Evolutionary conservation across 2,797 vertebrate species (phyloP), one percentile per base, ranked within the genome.

Genomic region (Neosilurus hyrtlii): DNA sequence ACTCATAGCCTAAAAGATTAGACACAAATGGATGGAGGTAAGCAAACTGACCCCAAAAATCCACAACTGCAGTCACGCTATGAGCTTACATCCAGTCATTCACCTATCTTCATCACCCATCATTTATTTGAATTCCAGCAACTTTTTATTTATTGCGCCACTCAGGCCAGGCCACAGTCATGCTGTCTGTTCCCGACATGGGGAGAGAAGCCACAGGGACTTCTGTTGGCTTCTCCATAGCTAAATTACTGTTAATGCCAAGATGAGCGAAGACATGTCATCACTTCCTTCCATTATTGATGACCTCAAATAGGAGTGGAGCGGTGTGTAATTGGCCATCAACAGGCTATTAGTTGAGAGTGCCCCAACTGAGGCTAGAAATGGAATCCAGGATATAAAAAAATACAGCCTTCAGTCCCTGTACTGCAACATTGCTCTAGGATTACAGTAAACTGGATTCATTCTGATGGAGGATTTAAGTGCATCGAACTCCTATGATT

Each of bases 231-330:
- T 82, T 80, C 43, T 62, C 68, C 76, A 72, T 62, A 20, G 59
- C 78, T 83, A 77, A 88, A 88, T 89, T 84, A 87, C 86, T 86
- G 88, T 83, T 90, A 90, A 91, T 90, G 85, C 91, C 88, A 83
- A 49, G 73, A 87, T 87, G 85, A 86, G 86, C 81, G 86, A 87
- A 90, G 85, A 84, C 87, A 88, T 88, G 87, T 85, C 88, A 89
- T 90, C 84, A 79, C 88, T 87, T 87, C n/a, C 89, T n/a, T 88
- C 90, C 89, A 82, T 89, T 86, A 84, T 81, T 88, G 88, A 90
- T 89, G 89, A 91, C 84, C 86, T 89, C 83, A 87, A 61, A 87
- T 79, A 88, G 76, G 75, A 85, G 86, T 86, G 86, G 84, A 86
- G 62, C 74, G 70, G 12, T 24, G 22, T 84, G 72, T 86, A 86